Base-by-base conservation (phyloP, 2,888 invertebrate genomes). In the Lathronympha strigana region DNA sequence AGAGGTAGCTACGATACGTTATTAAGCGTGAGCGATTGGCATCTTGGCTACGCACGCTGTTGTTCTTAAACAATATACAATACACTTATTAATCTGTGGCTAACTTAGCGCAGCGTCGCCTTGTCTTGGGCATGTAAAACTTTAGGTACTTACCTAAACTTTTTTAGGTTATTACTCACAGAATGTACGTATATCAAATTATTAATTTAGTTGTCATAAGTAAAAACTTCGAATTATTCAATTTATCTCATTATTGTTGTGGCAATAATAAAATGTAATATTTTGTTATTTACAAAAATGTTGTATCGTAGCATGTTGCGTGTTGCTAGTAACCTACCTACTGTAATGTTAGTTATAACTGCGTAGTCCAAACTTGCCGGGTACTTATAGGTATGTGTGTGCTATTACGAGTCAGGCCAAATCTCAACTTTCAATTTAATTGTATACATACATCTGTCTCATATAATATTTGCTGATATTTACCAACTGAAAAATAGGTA, bases 281-380 rank as follows among this genome's bases (percentile, higher is more conserved):
- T 78, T 82, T 71, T 78, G 76, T 79, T 85, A 80, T 78, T 75
- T 73, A 82, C 78, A 79, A 84, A 58, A 83, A 82, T 72, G 78
- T 75, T 76, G 73, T 79, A 78, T 72, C 80, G 80, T 83, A 80
- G 86, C 86, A 86, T 87, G 85, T 83, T 84, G 86, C 82, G 87
- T 85, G 84, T 84, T 76, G 51, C 45, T 51, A 45, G 13, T 54
- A 33, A n/a, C 38, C 40, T 43, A n/a, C 38, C 40, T 43, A 45
- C 36, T 55, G 33, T 47, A 43, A 63, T 36, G 33, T 38, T 47
- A 47, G 47, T 36, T 55, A 19, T 54, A 31, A 36, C 45, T 36
- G 33, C 38, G 31, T 62, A 43, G 21, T 45, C 45, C 51, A 25
- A 19, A 47, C 25, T 47, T 54, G 25, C 36, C 25, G 33, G 23